Evolutionary conservation across 2,113 vertebrate species (phyloP).

Genomic region (Felis chaus): DNA sequence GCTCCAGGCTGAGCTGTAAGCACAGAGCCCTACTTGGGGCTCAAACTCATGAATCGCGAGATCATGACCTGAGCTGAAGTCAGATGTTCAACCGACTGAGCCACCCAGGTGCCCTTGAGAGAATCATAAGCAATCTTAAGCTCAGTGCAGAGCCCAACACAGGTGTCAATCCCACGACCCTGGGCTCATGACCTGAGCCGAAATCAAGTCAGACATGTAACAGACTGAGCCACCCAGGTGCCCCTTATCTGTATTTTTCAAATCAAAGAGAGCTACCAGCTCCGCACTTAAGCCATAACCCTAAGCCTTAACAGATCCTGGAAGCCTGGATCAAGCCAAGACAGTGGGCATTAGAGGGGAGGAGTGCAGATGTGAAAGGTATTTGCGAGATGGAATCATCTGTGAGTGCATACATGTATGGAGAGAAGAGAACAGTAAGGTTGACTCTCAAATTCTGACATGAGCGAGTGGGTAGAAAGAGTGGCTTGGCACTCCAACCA

Average conservation of each 20-base stretch:
- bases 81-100: no score
- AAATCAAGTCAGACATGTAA: no score
- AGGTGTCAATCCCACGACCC: no score
- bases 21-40: no score
- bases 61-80: no score
- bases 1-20: no score
- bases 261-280: neutral
- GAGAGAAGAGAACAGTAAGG: neutral
- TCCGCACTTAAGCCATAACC: neutral
- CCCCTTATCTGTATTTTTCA: neutral
- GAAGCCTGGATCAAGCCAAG: neutral
- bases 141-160: no score
- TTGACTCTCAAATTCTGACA: neutral
- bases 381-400: neutral
- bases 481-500: neutral
- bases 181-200: no score
- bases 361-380: neutral
- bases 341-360: neutral
- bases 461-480: neutral
- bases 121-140: no score
- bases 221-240: no score
- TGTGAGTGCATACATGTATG: neutral
- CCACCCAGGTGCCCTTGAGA: no score
- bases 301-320: neutral
- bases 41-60: no score